A percentile compares a stretch with the other conserved stretches of the same genome.
Evolutionary conservation across 2,113 vertebrate species (phyloP).

Genomic region (Rhabdomys dilectus): DNA sequence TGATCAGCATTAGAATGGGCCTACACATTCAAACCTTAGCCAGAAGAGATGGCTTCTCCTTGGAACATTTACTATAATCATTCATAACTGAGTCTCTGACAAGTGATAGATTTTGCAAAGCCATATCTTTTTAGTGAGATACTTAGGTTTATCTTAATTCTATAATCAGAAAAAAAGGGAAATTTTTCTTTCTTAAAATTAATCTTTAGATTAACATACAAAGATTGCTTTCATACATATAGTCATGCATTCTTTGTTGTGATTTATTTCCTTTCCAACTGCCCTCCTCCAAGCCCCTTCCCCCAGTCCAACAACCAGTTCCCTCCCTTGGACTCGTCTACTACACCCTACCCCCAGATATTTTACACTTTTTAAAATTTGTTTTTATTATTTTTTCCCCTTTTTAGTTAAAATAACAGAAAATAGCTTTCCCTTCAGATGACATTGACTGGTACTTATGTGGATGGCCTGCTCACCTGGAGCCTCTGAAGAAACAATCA

Average conservation of each 20-base stretch:
- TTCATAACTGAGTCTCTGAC: not conserved
- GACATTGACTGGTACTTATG: not conserved
- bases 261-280: not conserved
- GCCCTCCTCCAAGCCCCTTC: not conserved
- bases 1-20: slow-evolving; percentile 9
- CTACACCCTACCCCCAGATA: not conserved
- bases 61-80: not conserved
- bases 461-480: not conserved
- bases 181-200: not conserved
- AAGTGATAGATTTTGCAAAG: not conserved
- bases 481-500: not conserved
- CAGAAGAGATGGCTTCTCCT: not conserved
- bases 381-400: not conserved
- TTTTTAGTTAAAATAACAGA: slow-evolving; percentile 45
- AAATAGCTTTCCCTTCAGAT: not conserved
- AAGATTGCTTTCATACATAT: not conserved
- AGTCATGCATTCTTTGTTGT: not conserved
- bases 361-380: not conserved
- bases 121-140: not conserved
- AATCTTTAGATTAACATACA: not conserved
- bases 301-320: too few relatives aligned
- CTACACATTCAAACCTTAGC: not conserved
- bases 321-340: too few relatives aligned
- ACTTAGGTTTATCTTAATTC: not conserved
- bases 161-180: not conserved